A percentile compares a stretch with the other conserved stretches of the same genome.
These are phyloP conservation scores for Rhabdomys pumilio DNA, from an alignment of 2,797 vertebrate genomes.

Conservation along the genomic window DNA sequence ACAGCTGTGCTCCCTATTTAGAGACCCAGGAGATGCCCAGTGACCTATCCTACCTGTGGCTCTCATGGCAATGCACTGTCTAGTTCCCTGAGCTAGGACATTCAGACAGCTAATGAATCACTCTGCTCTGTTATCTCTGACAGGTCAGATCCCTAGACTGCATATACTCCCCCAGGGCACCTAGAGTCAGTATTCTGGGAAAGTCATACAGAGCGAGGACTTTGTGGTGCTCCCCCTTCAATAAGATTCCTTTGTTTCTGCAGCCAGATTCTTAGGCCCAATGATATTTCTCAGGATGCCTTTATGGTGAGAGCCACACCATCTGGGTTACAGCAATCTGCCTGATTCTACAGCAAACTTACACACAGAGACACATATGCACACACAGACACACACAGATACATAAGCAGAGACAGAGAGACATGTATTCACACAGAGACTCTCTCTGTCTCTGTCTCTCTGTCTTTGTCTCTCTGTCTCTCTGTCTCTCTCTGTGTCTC, in stretches of 20 bases:
- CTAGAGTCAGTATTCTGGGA: background rate
- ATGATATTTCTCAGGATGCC: background rate
- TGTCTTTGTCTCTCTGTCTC: too few relatives aligned
- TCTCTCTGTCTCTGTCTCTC: too few relatives aligned
- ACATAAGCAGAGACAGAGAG: too few relatives aligned
- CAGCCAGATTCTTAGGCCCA: background rate
- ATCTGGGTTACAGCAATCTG: background rate
- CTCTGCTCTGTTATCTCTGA: too few relatives aligned
- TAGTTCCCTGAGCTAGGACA: background rate
- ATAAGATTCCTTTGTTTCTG: background rate
- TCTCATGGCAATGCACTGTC: background rate
- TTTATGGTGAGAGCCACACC: background rate
- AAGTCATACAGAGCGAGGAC: background rate
- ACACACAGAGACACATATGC: too few relatives aligned
- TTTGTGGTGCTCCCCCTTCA: background rate
- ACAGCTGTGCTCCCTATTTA: too few relatives aligned
- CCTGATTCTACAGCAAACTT: background rate
- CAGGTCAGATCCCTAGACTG: background rate
- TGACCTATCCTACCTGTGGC: background rate
- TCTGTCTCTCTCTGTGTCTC: too few relatives aligned
- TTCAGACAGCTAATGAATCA: background rate
- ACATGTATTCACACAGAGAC: too few relatives aligned
- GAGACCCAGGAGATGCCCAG: too few relatives aligned
- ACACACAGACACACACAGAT: too few relatives aligned
- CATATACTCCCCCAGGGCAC: background rate